phyloP scores from a whole-genome alignment of 1,140 invertebrate species.

The Lasioglossum baleicum region DNA sequence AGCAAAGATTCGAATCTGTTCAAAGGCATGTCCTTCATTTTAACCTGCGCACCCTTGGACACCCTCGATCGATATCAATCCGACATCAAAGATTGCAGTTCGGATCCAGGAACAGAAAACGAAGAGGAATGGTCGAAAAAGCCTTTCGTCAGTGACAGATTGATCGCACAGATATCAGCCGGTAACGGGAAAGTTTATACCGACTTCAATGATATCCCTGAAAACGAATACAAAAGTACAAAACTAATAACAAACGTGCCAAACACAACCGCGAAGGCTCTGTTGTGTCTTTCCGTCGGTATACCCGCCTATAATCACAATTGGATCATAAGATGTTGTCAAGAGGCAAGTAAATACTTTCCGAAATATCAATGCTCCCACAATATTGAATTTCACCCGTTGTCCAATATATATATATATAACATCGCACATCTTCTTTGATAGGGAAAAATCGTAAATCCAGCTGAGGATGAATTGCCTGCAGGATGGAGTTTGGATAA shows the following conservation, averaged over 20 bases:
- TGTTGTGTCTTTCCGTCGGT: constrained; percentile 81
- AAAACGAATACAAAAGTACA: constrained; percentile 79
- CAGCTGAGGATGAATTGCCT: constrained; percentile 78
- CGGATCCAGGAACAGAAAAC: constrained; percentile 71
- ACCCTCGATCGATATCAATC: constrained; percentile 64
- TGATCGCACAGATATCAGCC: constrained; percentile 80
- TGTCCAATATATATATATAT: too few species aligned
- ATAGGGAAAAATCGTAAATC: constrained; percentile 70
- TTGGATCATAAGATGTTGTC: constrained; percentile 82
- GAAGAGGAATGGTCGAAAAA: constrained; percentile 79
- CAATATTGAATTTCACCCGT: too few species aligned
- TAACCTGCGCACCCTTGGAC: constrained; percentile 79
- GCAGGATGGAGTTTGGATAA: constrained; percentile 81
- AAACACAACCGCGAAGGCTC: constrained; percentile 82
- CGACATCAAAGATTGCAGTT: constrained; percentile 58
- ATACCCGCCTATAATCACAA: constrained; percentile 79
- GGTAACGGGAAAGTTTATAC: constrained; percentile 82
- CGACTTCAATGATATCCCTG: constrained; percentile 81
- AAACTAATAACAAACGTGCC: constrained; percentile 82
- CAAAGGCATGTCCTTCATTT: constrained; percentile 79
- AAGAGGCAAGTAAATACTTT: constrained; percentile 61
- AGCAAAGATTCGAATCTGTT: constrained; percentile 77
- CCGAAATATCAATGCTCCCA: too few species aligned
- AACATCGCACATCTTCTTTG: not conserved
- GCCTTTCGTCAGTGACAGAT: constrained; percentile 81